These are phyloP conservation scores for Tinamus guttatus DNA, from an alignment of 2,113 vertebrate species.

Conservation along the genomic window DNA sequence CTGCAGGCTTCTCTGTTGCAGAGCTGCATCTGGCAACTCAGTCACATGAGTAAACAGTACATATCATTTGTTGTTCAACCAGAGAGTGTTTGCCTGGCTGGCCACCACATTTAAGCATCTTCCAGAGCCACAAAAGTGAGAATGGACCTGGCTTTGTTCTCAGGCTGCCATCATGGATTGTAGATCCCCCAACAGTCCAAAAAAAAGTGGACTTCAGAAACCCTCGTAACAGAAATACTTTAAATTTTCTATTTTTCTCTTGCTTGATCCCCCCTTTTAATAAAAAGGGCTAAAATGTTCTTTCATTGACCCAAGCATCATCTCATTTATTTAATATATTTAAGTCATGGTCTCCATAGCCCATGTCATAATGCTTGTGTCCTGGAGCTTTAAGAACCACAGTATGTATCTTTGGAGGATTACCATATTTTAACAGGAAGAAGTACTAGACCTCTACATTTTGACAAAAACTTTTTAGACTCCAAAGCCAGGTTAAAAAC, in stretches of 20 bases:
- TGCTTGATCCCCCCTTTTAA: background rate
- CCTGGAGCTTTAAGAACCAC: background rate
- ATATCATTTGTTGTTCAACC: background rate
- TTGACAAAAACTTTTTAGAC: background rate
- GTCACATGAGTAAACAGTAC: background rate
- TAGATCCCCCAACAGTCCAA: background rate
- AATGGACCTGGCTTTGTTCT: background rate
- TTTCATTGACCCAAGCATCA: fast-evolving
- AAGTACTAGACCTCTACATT: background rate
- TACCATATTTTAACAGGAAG: background rate
- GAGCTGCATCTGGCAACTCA: background rate
- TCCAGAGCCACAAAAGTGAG: background rate
- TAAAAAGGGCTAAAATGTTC: background rate
- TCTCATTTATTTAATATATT: background rate
- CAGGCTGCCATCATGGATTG: background rate
- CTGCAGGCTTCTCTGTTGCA: background rate
- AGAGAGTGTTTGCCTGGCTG: background rate
- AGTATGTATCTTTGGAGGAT: background rate
- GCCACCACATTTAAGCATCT: background rate
- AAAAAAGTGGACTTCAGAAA: background rate
- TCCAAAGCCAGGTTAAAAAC: background rate
- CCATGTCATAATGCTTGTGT: fast-evolving
- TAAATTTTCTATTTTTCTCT: background rate
- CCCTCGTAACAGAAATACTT: background rate
- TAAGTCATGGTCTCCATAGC: background rate